phyloP scores from a whole-genome alignment of 2,797 vertebrate species.

The Phalanger gymnotis region DNA sequence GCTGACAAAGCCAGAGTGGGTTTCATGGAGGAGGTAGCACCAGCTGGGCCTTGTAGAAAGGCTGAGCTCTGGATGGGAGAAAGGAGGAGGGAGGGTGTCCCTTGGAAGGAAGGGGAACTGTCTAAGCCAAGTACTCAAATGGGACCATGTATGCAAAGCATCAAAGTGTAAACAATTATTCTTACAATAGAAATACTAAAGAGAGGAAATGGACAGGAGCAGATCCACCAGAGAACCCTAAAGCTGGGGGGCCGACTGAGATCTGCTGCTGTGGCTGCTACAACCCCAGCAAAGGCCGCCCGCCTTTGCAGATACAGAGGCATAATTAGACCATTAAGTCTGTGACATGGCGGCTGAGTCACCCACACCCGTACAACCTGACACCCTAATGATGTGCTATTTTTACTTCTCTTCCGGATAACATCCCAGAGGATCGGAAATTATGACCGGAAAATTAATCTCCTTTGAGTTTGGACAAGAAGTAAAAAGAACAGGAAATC shows the following conservation, averaged over 20 bases:
- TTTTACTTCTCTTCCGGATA: constrained; percentile 83
- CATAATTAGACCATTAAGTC: constrained; percentile 84
- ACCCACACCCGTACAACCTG: constrained; percentile 84
- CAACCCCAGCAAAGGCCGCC: constrained; percentile 47
- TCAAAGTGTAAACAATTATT: neutral
- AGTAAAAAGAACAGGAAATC: constrained; percentile 74
- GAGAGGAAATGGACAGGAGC: neutral
- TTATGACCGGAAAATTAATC: constrained; percentile 86
- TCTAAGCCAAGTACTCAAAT: neutral
- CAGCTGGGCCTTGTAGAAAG: neutral
- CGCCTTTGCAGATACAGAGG: constrained; percentile 80
- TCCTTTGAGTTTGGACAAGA: constrained; percentile 80
- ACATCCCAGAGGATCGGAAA: constrained; percentile 83
- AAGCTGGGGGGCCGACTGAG: constrained; percentile 75
- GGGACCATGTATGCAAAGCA: neutral
- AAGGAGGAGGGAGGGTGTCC: neutral
- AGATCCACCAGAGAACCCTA: constrained; percentile 69
- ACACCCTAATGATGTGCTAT: constrained; percentile 85
- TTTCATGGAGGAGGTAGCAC: neutral
- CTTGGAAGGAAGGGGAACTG: neutral
- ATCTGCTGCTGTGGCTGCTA: constrained; percentile 68
- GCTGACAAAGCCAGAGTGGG: constrained; percentile 27
- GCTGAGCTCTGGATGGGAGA: neutral
- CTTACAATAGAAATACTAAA: neutral
- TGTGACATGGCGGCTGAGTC: constrained; percentile 86